Evolutionary conservation across 1,140 invertebrate species (phyloP), one percentile per base, ranked within the genome.

Genomic region (Hestina assimilis): DNA sequence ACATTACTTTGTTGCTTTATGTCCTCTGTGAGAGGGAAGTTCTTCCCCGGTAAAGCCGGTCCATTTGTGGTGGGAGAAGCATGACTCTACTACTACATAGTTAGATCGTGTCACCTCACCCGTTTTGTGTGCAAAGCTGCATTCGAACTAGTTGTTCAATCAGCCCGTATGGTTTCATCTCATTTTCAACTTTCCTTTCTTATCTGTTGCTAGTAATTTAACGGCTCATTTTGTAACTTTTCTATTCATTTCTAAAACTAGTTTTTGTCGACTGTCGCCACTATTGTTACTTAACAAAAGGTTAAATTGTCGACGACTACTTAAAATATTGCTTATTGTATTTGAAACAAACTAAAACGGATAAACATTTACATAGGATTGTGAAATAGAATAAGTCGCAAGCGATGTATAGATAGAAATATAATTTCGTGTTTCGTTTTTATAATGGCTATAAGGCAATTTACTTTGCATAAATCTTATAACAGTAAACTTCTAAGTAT

Each of bases 61-160:
- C n/a, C n/a, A n/a, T n/a, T n/a, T n/a, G n/a, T n/a, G n/a, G n/a
- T n/a, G n/a, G n/a, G n/a, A n/a, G n/a, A n/a, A n/a, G n/a, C n/a
- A n/a, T n/a, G n/a, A n/a, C n/a, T n/a, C n/a, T n/a, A n/a, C n/a
- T n/a, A n/a, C n/a, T n/a, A n/a, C n/a, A n/a, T n/a, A n/a, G n/a
- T n/a, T 19, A 21, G 11, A 33, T 48, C 45, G 28, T 48, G 29
- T 23, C 33, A 35, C 21, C 11, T 23, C 3, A 68, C 63, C 61
- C 58, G 63, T 58, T 56, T 65, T 79, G 58, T 73, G 51, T 76
- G 56, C 59, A 72, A 41, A 79, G 65, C 50, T 79, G 68, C 67
- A 59, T 54, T 67, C 47, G 43, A 59, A 67, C 55, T 55, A 62
- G 12, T 54, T 47, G 33, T 53, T 59, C 43, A 62, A 63, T 69